Evolutionary conservation across 2,888 invertebrate species (phyloP).

Genomic region (Palloptera scutellata): DNA sequence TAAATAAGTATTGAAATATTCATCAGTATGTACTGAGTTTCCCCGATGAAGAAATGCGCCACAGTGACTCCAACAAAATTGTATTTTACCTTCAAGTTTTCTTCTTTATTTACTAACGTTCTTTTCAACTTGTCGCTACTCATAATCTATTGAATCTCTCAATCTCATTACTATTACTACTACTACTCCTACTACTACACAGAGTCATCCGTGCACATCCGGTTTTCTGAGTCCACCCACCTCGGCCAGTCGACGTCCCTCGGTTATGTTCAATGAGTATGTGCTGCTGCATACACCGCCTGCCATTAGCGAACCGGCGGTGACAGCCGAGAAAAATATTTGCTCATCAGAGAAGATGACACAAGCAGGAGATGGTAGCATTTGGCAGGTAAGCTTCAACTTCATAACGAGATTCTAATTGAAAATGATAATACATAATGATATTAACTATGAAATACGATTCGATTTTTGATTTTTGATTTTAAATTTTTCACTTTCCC

Average conservation of each 20-base stretch:
- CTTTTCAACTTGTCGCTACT: background rate
- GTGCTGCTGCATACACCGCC: constrained; percentile 75
- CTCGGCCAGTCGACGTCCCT: constrained; percentile 77
- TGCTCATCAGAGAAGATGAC: constrained; percentile 91
- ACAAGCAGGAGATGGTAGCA: constrained; percentile 80
- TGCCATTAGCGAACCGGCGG: constrained; percentile 56
- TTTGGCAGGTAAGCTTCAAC: constrained; percentile 68
- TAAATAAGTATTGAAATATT: too few relatives aligned
- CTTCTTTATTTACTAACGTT: background rate
- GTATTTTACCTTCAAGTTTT: background rate
- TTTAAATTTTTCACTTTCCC: background rate
- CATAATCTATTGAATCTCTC: constrained; percentile 28
- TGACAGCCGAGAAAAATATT: constrained; percentile 51
- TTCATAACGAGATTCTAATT: background rate
- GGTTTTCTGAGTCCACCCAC: constrained; percentile 77
- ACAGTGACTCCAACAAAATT: too few relatives aligned
- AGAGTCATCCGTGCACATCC: constrained; percentile 72
- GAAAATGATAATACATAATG: too few relatives aligned
- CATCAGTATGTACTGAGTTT: too few relatives aligned
- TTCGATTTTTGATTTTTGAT: background rate
- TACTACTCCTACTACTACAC: constrained; percentile 8
- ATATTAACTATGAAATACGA: background rate
- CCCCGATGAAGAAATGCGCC: too few relatives aligned
- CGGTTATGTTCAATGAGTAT: constrained; percentile 90
- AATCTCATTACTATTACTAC: background rate